Evolutionary conservation across 2,888 invertebrate genomes (phyloP).

Genomic region (Meta bourneti): DNA sequence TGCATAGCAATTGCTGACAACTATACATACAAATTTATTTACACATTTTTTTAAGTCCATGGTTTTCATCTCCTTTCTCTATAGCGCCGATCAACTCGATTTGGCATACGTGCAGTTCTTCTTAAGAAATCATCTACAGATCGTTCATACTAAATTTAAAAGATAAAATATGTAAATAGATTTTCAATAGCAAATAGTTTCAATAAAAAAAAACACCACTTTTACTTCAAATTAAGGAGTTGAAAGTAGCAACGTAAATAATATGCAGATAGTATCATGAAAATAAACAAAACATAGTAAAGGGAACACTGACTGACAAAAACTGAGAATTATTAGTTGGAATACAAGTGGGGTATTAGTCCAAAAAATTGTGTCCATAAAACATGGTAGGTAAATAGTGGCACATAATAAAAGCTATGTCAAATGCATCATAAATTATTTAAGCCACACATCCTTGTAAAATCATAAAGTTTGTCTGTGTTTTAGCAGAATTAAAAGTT

Average conservation of each 20-base stretch:
- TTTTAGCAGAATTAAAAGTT: too few species aligned
- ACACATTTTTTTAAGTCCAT: neutral
- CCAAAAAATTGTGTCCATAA: too few species aligned
- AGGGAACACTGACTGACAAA: too few species aligned
- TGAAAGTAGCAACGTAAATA: neutral
- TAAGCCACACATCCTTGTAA: too few species aligned
- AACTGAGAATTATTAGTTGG: too few species aligned
- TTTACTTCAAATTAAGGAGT: too few species aligned
- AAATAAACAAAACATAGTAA: neutral
- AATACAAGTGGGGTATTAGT: too few species aligned
- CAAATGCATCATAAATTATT: too few species aligned
- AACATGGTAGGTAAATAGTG: too few species aligned
- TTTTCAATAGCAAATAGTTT: too few species aligned
- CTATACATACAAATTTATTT: neutral
- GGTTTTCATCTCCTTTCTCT: slow-evolving; percentile 70
- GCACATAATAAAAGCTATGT: too few species aligned
- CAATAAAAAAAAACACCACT: neutral
- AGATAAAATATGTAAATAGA: neutral
- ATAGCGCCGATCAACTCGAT: slow-evolving; percentile 84
- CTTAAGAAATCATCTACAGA: slow-evolving; percentile 93
- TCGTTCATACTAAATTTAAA: slow-evolving; percentile 86
- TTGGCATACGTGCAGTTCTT: slow-evolving; percentile 84
- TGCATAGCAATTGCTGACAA: neutral
- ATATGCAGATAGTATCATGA: neutral
- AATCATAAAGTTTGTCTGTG: too few species aligned